These are phyloP conservation scores for Carlito syrichta DNA, from an alignment of 2,113 vertebrate species.

Conservation along the genomic window DNA sequence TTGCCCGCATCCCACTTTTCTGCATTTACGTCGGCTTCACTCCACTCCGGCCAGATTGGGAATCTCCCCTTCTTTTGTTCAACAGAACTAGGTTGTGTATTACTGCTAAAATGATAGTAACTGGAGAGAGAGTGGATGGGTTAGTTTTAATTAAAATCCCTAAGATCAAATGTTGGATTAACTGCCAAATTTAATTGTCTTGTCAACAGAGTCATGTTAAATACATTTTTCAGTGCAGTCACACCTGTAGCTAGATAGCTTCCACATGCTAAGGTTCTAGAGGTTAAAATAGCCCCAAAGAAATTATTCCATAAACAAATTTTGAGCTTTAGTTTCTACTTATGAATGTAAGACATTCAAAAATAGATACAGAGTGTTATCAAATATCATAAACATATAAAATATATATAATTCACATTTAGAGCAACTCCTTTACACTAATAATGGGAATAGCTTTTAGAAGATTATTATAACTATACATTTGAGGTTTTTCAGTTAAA, in stretches of 20 bases:
- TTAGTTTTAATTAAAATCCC: not conserved
- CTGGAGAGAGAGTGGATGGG: conserved; percentile 59
- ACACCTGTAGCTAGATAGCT: not conserved
- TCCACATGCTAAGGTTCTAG: not conserved
- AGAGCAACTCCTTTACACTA: not conserved
- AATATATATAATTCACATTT: not conserved
- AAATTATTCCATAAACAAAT: not conserved
- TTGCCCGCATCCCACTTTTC: conserved; percentile 93
- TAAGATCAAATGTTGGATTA: not conserved
- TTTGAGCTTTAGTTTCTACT: not conserved
- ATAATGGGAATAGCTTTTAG: not conserved
- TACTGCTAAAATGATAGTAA: not conserved
- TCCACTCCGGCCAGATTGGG: conserved; percentile 94
- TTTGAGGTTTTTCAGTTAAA: not conserved
- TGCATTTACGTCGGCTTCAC: conserved; percentile 87
- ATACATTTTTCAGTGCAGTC: not conserved
- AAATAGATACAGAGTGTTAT: not conserved
- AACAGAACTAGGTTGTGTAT: conserved; percentile 23
- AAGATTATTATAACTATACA: not conserved
- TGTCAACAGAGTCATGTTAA: not conserved
- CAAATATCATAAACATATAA: not conserved
- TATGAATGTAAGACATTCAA: not conserved
- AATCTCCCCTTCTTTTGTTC: conserved; percentile 78
- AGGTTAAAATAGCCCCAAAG: not conserved
- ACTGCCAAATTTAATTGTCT: not conserved